Percentiles rank a stretch among this genome's conserved stretches.
Evolutionary conservation across 2,113 vertebrate species (phyloP).

Genomic region (Porphyrio hochstetteri): DNA sequence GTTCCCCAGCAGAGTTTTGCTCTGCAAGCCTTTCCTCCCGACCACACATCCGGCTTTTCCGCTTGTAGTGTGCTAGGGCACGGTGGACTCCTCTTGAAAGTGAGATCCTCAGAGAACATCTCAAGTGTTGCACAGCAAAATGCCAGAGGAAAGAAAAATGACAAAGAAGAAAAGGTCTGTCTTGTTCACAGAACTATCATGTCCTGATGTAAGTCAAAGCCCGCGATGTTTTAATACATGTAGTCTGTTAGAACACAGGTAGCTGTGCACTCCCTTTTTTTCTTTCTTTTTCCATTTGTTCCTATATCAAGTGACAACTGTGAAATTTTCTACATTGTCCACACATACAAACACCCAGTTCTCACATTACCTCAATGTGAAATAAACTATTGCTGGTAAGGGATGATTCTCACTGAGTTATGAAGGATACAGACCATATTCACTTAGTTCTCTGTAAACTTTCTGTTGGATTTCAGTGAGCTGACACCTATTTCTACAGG

Average conservation of each 20-base stretch:
- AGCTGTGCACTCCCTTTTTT: not conserved
- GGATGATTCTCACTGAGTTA: not conserved
- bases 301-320: not conserved
- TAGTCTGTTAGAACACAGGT: not conserved
- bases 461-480: not conserved
- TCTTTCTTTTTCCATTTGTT: not conserved
- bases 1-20: not conserved
- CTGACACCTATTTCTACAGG: not conserved
- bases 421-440: not conserved
- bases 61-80: fast-evolving
- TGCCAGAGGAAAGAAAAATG: not conserved
- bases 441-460: not conserved
- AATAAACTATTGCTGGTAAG: not conserved
- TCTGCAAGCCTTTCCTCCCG: not conserved
- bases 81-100: not conserved
- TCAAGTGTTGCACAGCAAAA: not conserved
- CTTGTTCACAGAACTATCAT: not conserved
- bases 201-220: not conserved
- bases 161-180: not conserved
- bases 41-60: fast-evolving
- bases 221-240: not conserved
- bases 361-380: not conserved
- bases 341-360: not conserved
- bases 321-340: not conserved
- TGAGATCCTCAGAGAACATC: not conserved